A percentile compares a stretch with the other conserved stretches of the same genome.
phyloP scores from a whole-genome alignment of 1,140 invertebrate genomes.

The Pissodes strobi region DNA sequence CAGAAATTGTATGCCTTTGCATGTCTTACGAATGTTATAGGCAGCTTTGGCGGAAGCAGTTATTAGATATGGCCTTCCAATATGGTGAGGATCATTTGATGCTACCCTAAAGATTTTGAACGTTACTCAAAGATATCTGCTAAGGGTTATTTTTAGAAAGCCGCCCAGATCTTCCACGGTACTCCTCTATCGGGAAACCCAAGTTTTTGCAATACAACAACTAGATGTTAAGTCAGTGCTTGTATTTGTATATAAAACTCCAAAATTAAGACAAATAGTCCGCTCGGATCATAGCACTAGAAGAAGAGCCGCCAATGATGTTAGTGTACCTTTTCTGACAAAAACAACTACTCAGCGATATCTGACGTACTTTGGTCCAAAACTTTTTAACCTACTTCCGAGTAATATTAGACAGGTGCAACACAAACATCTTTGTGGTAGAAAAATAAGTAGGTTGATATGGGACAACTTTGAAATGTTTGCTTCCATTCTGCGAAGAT shows the following conservation, averaged over 20 bases:
- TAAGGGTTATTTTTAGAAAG: too few species aligned
- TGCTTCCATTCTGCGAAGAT: too few species aligned
- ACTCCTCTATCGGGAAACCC: neutral
- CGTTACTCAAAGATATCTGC: too few species aligned
- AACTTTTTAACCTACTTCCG: neutral
- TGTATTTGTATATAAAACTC: too few species aligned
- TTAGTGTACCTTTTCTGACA: too few species aligned
- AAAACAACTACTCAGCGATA: neutral
- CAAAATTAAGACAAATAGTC: too few species aligned
- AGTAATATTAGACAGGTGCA: neutral
- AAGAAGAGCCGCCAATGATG: neutral
- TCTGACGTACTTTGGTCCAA: neutral
- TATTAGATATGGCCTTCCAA: too few species aligned
- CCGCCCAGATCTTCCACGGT: too few species aligned
- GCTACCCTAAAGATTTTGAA: too few species aligned
- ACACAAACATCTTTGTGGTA: neutral
- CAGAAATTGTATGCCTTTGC: neutral
- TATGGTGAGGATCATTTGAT: too few species aligned
- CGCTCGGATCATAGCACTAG: neutral
- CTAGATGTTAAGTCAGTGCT: too few species aligned
- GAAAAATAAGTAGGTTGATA: neutral
- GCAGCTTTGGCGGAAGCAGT: neutral
- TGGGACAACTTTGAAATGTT: neutral
- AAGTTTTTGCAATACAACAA: neutral
- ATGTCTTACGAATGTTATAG: neutral